Evolutionary conservation across 1,140 invertebrate genomes (phyloP).

Genomic region (Hylyphantes graminicola): DNA sequence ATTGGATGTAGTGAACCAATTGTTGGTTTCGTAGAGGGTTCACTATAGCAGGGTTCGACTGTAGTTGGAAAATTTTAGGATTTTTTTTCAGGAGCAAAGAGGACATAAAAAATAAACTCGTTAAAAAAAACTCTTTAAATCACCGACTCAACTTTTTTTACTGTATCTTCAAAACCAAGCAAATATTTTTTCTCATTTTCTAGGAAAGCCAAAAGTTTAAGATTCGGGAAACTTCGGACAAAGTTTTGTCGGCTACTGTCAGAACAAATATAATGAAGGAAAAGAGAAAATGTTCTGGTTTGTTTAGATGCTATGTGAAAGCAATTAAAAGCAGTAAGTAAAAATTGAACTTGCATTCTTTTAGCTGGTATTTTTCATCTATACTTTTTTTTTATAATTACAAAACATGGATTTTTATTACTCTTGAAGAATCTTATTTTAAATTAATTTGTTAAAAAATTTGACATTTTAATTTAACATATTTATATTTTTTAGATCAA

Average conservation of each 20-base stretch:
- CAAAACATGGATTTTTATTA: background rate
- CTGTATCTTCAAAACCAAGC: too few relatives aligned
- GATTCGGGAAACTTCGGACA: slow-evolving; percentile 5
- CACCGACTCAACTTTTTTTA: too few relatives aligned
- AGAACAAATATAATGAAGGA: slow-evolving; percentile 52
- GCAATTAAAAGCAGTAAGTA: slow-evolving; percentile 32
- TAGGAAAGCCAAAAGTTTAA: slow-evolving; percentile 40
- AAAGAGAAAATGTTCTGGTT: slow-evolving; percentile 28
- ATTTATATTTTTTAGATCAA: slow-evolving; percentile 26
- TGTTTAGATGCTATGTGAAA: slow-evolving; percentile 36
- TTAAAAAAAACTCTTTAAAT: too few relatives aligned
- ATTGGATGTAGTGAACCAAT: too few relatives aligned
- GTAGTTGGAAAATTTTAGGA: too few relatives aligned
- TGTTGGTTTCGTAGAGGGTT: too few relatives aligned
- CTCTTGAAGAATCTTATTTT: background rate
- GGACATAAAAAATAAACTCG: too few relatives aligned
- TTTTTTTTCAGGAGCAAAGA: too few relatives aligned
- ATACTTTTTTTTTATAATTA: background rate
- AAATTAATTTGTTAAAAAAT: background rate
- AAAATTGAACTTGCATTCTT: background rate
- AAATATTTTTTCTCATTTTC: background rate
- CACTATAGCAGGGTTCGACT: too few relatives aligned
- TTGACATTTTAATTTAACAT: background rate
- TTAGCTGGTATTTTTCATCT: background rate
- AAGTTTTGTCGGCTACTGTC: slow-evolving; percentile 31